A percentile compares a stretch with the other conserved stretches of the same genome.
phyloP scores from a whole-genome alignment of 2,797 vertebrate genomes.

The Micropoecilia bifurca region DNA sequence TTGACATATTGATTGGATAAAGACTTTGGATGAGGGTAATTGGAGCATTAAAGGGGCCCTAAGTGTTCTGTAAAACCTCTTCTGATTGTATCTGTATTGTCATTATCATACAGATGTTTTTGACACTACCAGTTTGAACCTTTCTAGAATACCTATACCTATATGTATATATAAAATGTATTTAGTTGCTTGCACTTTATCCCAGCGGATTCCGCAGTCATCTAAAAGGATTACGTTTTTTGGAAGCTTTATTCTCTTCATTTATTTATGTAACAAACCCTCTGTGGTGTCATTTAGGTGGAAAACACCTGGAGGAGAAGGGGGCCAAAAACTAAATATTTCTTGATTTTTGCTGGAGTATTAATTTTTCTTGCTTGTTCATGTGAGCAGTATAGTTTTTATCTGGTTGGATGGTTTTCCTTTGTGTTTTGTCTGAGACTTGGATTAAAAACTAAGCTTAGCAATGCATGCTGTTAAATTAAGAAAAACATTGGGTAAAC shows the following conservation, averaged over 20 bases:
- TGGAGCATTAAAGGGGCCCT: constrained; percentile 56
- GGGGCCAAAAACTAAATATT: background rate
- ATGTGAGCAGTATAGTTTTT: background rate
- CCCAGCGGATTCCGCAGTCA: background rate
- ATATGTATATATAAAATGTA: background rate
- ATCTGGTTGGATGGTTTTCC: background rate
- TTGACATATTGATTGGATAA: constrained; percentile 63
- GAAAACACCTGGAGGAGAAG: background rate
- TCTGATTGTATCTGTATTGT: constrained; percentile 38
- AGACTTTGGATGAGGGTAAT: constrained; percentile 49
- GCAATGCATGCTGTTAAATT: background rate
- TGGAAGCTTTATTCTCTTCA: background rate
- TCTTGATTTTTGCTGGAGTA: background rate
- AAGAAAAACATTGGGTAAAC: background rate
- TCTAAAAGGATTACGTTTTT: background rate
- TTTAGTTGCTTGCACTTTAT: constrained; percentile 3
- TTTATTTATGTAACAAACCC: background rate
- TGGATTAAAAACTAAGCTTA: background rate
- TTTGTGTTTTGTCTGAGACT: background rate
- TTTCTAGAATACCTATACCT: background rate
- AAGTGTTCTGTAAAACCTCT: constrained; percentile 53
- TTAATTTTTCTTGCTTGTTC: background rate
- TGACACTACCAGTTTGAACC: constrained; percentile 36
- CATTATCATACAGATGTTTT: constrained; percentile 51
- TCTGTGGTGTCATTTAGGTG: background rate